A percentile compares a stretch with the other conserved stretches of the same genome.
Evolutionary conservation across 2,888 invertebrate genomes (phyloP).

Genomic region (Helicoverpa assulta): DNA sequence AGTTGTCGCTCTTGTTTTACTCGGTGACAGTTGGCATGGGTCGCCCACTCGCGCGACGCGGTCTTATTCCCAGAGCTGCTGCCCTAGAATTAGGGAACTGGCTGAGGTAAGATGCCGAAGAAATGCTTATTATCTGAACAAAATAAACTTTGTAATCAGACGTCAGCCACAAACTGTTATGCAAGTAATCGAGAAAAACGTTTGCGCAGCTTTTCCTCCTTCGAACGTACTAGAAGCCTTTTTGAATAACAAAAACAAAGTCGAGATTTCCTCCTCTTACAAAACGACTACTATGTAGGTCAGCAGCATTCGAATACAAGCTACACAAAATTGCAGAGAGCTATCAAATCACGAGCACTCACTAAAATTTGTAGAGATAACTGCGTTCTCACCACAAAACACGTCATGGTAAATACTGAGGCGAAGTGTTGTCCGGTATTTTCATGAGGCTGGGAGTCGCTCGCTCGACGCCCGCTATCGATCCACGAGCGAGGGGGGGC

Average conservation of each 20-base stretch:
- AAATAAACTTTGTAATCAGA: conserved; percentile 19
- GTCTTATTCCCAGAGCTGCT: conserved; percentile 72
- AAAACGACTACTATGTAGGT: conserved; percentile 35
- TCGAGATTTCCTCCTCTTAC: conserved; percentile 10
- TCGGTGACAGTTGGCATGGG: conserved; percentile 86
- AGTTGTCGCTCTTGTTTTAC: conserved; percentile 86
- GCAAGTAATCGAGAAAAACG: conserved; percentile 15
- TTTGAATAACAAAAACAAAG: conserved; percentile 15
- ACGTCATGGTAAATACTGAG: conserved; percentile 80
- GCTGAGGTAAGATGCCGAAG: conserved; percentile 29
- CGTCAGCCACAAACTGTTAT: conserved; percentile 16
- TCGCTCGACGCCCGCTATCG: conserved; percentile 86
- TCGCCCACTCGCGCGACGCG: conserved; percentile 75
- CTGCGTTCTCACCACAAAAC: conserved; percentile 79
- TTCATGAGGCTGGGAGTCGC: conserved; percentile 84
- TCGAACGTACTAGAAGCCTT: conserved; percentile 2
- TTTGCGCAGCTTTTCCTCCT: conserved; percentile 4
- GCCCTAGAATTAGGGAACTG: conserved; percentile 36
- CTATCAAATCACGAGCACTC: conserved; percentile 70
- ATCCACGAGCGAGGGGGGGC: conserved; percentile 77
- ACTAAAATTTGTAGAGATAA: conserved; percentile 70
- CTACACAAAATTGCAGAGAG: conserved; percentile 44
- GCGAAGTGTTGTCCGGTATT: conserved; percentile 88
- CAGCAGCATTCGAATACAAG: conserved; percentile 28
- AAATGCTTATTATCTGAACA: conserved; percentile 29